Evolutionary conservation across 2,113 vertebrate species (phyloP), one percentile per base, ranked within the genome.

Genomic region (Riparia riparia): DNA sequence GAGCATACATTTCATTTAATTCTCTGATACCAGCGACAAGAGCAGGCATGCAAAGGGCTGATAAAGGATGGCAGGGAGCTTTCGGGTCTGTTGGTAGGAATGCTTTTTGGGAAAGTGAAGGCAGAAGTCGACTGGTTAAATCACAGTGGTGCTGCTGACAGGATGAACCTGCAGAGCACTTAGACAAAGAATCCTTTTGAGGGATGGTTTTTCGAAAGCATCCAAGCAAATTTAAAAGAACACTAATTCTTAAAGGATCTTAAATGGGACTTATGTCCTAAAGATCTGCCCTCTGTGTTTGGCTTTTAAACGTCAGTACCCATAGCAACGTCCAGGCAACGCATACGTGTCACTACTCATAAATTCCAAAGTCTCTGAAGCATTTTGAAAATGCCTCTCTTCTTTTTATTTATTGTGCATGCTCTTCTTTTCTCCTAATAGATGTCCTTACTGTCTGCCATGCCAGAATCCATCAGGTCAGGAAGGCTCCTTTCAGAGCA

Each of bases 311-410:
- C 3, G 17, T 71, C 82, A 82, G 90, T 91, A 93, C 88, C 90
- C 95, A 94, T 92, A 93, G 94, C 90, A 95, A 96, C 94, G 72
- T 95, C 58, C 64, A 90, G 54, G 92, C 90, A 93, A 93, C 0
- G 0, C 74, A 86, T 94, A 79, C 0, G 14, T 57, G 63, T 54
- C 82, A 88, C 29, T 92, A 82, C 96, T 96, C 79, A 93, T 66
- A 90, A 80, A 96, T 94, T 96, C 86, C 91, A 66, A 64, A 50
- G 58, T 21, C 65, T 89, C 49, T 65, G 28, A 87, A 85, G 66
- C 10, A 4, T 72, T 93, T 44, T 91, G 17, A 91, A 94, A 96
- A 94, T 2, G 37, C 31, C 24, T 85, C 77, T 86, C 72, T 66
- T 44, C 44, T 57, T 83, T 88, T 78, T 58, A 86, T 49, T 91